Evolutionary conservation across 2,797 vertebrate species (phyloP).

Genomic region (Okamejei kenojei): DNA sequence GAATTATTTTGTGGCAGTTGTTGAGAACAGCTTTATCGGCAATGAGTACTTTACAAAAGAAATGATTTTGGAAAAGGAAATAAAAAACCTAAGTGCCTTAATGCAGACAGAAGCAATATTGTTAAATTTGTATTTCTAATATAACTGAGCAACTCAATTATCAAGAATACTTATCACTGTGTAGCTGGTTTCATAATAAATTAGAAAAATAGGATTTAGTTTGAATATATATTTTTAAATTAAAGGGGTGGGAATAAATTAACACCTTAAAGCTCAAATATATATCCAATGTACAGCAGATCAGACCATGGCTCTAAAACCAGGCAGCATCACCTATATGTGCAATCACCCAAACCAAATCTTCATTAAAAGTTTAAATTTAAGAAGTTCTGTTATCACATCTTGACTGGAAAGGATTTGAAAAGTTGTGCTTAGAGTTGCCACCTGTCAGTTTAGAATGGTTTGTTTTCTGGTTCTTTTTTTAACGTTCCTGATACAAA

Average conservation of each 20-base stretch:
- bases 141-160: slow-evolving; percentile 29
- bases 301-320: slow-evolving; percentile 22
- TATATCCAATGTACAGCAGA: slow-evolving; percentile 37
- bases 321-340: slow-evolving; percentile 23
- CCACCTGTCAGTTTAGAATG: background rate
- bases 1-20: slow-evolving; percentile 32
- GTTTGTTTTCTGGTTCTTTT: background rate
- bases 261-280: slow-evolving; percentile 28
- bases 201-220: slow-evolving; percentile 36
- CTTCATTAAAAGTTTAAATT: background rate
- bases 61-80: slow-evolving; percentile 26
- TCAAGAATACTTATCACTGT: slow-evolving; percentile 31
- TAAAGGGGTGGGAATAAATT: slow-evolving; percentile 37
- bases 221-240: slow-evolving; percentile 36
- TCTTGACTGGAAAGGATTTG: background rate
- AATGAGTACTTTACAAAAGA: slow-evolving; percentile 25
- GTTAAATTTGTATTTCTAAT: slow-evolving; percentile 34
- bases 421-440: background rate
- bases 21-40: slow-evolving; percentile 22
- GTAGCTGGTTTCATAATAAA: slow-evolving; percentile 34
- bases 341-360: slow-evolving; percentile 10
- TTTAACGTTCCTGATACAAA: background rate
- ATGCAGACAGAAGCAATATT: slow-evolving; percentile 37
- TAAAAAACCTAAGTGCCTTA: slow-evolving; percentile 31
- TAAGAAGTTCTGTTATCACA: background rate